A percentile compares a stretch with the other conserved stretches of the same genome.
phyloP scores from a whole-genome alignment of 2,113 vertebrate genomes.

The Argyrosomus japonicus region DNA sequence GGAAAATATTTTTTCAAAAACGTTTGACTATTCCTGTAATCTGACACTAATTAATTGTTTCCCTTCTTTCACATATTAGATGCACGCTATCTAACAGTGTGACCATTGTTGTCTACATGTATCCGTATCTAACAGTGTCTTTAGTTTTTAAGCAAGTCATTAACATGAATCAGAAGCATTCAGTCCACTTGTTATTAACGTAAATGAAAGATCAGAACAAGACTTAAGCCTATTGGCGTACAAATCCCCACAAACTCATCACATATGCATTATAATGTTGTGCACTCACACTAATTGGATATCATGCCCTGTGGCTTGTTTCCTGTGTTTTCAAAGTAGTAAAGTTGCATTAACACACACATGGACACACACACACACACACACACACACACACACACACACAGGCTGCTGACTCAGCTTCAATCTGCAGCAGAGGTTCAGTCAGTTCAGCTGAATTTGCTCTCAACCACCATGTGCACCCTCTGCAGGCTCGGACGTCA shows the following conservation, averaged over 20 bases:
- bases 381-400: not conserved
- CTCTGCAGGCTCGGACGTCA: constrained; percentile 2
- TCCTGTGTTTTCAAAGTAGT: constrained; percentile 63
- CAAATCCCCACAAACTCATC: constrained; percentile 31
- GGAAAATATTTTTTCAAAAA: not conserved
- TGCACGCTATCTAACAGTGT: not conserved
- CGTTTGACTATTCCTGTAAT: not conserved
- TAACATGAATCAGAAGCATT: not conserved
- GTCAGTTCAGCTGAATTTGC: constrained; percentile 52
- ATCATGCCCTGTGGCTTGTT: constrained; percentile 64
- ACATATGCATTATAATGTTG: constrained; percentile 45
- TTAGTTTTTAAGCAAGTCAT: not conserved
- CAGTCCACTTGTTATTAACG: not conserved
- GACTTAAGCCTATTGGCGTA: not conserved
- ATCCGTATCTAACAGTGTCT: not conserved
- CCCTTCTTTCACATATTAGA: not conserved
- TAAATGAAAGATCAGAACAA: constrained; percentile 27
- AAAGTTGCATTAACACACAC: constrained; percentile 35
- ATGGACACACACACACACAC: constrained; percentile 1
- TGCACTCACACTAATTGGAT: constrained; percentile 57
- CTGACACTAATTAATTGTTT: not conserved
- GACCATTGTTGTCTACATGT: not conserved
- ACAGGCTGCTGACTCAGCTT: constrained; percentile 56
- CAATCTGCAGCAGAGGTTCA: constrained; percentile 43
- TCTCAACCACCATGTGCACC: constrained; percentile 20